A percentile compares a stretch with the other conserved stretches of the same genome.
phyloP scores from a whole-genome alignment of 92 coral and sea anemone species.

The Montipora capitata region DNA sequence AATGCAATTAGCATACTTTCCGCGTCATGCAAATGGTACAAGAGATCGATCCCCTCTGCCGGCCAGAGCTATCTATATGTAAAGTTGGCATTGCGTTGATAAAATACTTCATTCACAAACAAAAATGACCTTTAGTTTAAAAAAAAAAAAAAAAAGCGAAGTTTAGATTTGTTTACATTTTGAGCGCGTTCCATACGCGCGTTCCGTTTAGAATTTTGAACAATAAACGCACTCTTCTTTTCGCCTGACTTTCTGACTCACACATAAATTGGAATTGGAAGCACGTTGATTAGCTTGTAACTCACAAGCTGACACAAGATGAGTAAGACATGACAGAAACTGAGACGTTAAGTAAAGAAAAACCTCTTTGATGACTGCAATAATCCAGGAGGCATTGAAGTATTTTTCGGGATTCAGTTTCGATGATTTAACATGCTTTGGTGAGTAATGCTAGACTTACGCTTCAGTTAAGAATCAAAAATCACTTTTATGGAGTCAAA shows the following conservation, averaged over 20 bases:
- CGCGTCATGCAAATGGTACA: conserved; percentile 7
- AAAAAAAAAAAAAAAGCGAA: background rate
- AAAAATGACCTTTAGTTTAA: background rate
- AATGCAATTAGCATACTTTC: background rate
- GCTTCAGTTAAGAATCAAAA: background rate
- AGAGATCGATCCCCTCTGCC: background rate
- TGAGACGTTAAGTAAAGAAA: conserved; percentile 15
- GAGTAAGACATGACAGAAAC: background rate
- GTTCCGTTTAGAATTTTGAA: conserved; percentile 31
- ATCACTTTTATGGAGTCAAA: background rate
- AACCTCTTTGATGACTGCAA: background rate
- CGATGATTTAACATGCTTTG: background rate
- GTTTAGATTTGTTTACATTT: background rate
- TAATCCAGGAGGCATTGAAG: background rate
- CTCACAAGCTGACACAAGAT: background rate
- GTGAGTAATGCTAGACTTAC: background rate
- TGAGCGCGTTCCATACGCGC: conserved; percentile 19
- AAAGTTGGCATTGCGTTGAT: background rate
- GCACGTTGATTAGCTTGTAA: background rate
- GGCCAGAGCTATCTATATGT: too few relatives aligned
- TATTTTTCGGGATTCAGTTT: background rate
- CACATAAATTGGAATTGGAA: background rate
- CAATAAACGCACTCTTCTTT: conserved; percentile 21
- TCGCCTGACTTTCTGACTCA: background rate
- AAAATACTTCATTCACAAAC: background rate